Conservation (phyloP, 2,113 vertebrate genomes). For the Hippocampus guttulatus region DNA sequence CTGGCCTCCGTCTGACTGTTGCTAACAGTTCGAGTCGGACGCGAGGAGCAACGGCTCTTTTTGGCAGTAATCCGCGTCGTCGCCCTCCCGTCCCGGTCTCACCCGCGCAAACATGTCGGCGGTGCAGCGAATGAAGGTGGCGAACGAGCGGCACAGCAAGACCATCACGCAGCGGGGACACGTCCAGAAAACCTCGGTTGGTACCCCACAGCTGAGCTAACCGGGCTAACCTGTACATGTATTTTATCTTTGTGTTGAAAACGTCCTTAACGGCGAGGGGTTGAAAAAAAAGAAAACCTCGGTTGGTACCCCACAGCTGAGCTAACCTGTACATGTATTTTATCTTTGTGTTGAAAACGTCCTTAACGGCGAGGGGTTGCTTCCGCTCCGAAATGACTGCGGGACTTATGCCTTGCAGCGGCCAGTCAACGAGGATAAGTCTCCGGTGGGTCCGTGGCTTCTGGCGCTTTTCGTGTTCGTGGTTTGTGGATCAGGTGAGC, state of each 20-base stretch:
- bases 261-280: no score
- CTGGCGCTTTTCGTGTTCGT: slow-evolving; percentile 75
- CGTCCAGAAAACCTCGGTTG: slow-evolving; percentile 77
- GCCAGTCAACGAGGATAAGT: slow-evolving; percentile 68
- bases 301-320: no score
- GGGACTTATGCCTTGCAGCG: slow-evolving; percentile 43
- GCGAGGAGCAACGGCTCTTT: neutral
- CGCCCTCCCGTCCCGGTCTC: slow-evolving; percentile 12
- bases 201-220: slow-evolving; percentile 39
- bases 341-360: neutral
- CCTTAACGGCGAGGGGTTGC: neutral
- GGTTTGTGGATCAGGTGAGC: slow-evolving; percentile 75
- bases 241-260: neutral
- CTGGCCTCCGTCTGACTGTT: slow-evolving; percentile 14
- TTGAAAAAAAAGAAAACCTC: no score
- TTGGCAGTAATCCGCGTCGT: neutral
- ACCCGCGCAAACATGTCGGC: slow-evolving; percentile 68
- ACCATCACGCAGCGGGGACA: slow-evolving; percentile 77
- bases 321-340: no score
- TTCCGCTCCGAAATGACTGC: neutral
- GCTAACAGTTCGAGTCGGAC: slow-evolving; percentile 12
- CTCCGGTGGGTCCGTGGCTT: slow-evolving; percentile 74
- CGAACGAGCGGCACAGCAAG: slow-evolving; percentile 80
- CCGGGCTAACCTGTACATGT: neutral
- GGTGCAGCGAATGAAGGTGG: slow-evolving; percentile 79